Base-by-base conservation (phyloP, 2,888 invertebrate genomes). In the Saturnia pavonia region DNA sequence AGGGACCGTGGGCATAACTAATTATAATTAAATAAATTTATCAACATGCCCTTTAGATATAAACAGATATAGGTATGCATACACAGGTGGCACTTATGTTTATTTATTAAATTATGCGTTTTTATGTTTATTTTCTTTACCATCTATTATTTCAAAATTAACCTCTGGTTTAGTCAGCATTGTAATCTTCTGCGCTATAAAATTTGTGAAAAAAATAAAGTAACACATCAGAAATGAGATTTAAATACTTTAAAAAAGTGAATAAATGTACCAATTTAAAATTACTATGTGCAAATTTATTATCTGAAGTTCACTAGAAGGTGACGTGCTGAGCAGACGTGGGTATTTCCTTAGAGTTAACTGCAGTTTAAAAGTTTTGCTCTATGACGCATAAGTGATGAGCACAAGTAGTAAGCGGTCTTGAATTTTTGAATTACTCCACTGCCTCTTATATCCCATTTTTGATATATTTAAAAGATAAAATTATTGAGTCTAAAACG, bases 281-380 rank as follows among this genome's bases (percentile, higher is more conserved):
- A 68, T 75, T 43, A 68, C 67, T 76, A 67, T 74, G 68, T 76
- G 72, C 73, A 76, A 80, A 77, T 81, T 82, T 82, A 82, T 83
- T 82, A 84, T 81, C 73, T 74, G 42, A 81, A 81, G 82, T 81
- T 75, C 80, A 45, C 77, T 74, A 60, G 77, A 80, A 79, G 82
- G 75, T 79, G 79, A 77, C 75, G 78, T 71, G 74, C 79, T 75
- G 79, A 77, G 78, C 78, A 81, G 80, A 83, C 85, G 83, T 77
- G 76, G n/a, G 87, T 89, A 89, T 90, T 87, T 85, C 85, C 88
- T 91, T 90, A 88, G 89, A 91, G 87, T 90, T 90, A 89, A 89
- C 89, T 84, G 85, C 85, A 88, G 88, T 90, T 6, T 4, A 6
- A 83, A 87, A 90, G 86, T 91, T 90, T 71, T 74, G 69, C 75